phyloP scores from a whole-genome alignment of 2,888 invertebrate species.

The Marronus borbonicus region DNA sequence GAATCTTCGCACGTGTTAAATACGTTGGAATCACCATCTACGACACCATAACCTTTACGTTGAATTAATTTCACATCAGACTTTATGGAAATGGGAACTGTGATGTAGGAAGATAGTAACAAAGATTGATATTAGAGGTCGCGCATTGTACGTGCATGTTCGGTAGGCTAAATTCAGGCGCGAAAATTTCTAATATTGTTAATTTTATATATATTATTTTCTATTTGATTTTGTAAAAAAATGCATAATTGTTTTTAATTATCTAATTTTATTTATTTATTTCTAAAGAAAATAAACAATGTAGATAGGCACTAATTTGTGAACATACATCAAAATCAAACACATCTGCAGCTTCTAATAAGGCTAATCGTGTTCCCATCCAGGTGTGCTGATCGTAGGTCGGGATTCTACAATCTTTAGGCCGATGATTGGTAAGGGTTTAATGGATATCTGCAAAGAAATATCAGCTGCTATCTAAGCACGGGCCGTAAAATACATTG shows the following conservation, averaged over 20 bases:
- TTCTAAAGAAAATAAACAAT: too few species aligned
- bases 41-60: neutral
- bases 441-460: constrained; percentile 34
- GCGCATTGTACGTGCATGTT: too few species aligned
- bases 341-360: constrained; percentile 30
- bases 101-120: too few species aligned
- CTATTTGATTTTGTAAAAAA: too few species aligned
- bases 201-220: too few species aligned
- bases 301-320: neutral
- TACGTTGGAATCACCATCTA: neutral
- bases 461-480: constrained; percentile 32
- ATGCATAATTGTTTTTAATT: too few species aligned
- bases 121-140: too few species aligned
- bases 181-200: too few species aligned
- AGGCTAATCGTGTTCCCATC: constrained; percentile 26
- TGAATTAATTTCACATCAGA: too few species aligned
- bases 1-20: constrained; percentile 5
- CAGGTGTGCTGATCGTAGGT: constrained; percentile 24
- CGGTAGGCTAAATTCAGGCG: too few species aligned
- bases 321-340: neutral
- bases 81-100: too few species aligned
- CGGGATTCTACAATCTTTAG: constrained; percentile 7
- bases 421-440: constrained; percentile 4
- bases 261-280: too few species aligned
- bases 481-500: constrained; percentile 23